Evolutionary conservation across 2,113 vertebrate species (phyloP).

Genomic region (Centropristis striata): DNA sequence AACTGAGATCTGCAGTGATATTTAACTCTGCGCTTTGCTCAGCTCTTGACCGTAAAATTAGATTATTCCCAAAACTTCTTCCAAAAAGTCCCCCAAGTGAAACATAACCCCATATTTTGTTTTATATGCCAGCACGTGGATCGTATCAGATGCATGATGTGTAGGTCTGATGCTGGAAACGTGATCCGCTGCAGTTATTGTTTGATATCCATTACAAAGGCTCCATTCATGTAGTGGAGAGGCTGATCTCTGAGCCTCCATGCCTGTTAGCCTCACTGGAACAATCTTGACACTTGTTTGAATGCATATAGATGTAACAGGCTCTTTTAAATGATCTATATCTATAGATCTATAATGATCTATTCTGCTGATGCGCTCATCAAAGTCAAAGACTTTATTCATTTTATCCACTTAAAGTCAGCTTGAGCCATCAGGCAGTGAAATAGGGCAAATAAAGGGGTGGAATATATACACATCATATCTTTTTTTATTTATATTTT

Average conservation of each 20-base stretch:
- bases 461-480: background rate
- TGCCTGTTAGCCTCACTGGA: slow-evolving; percentile 34
- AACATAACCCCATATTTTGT: slow-evolving; percentile 61
- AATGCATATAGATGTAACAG: background rate
- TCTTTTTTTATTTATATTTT: background rate
- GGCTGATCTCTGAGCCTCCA: slow-evolving; percentile 41
- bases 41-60: slow-evolving; percentile 50
- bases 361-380: background rate
- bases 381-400: background rate
- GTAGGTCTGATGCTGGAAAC: slow-evolving; percentile 70
- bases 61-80: slow-evolving; percentile 35
- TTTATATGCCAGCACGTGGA: slow-evolving; percentile 64
- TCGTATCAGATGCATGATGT: slow-evolving; percentile 75
- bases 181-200: slow-evolving; percentile 72
- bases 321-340: background rate
- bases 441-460: slow-evolving; percentile 7
- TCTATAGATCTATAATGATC: too few species aligned
- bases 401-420: background rate
- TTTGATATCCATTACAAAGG: slow-evolving; percentile 83
- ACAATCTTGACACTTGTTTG: slow-evolving; percentile 32
- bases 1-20: slow-evolving; percentile 16
- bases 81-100: slow-evolving; percentile 27
- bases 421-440: slow-evolving; percentile 4
- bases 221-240: slow-evolving; percentile 44
- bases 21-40: slow-evolving; percentile 53